These are phyloP conservation scores for Phymanthus crucifer DNA, from an alignment of 92 coral and sea anemone genomes.

Conservation along the genomic window DNA sequence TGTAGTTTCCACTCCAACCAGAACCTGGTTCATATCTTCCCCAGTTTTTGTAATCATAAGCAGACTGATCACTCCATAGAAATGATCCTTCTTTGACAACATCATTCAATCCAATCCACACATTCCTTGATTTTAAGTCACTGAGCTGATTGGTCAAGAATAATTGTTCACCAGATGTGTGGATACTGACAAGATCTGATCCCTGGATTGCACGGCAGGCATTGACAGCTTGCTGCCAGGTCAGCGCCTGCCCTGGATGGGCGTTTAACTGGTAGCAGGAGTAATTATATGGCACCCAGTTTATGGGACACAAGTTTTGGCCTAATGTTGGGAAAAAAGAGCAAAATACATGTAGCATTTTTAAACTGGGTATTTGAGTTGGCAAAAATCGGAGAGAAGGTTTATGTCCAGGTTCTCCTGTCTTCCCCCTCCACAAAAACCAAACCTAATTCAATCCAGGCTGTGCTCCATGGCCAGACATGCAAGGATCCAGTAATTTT, in stretches of 20 bases:
- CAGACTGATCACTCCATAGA: conserved; percentile 49
- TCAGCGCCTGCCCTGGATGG: conserved; percentile 52
- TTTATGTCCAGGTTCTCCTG: too few species aligned
- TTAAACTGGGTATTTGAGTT: neutral
- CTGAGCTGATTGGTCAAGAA: conserved; percentile 52
- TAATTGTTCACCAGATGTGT: conserved; percentile 62
- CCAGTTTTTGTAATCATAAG: conserved; percentile 44
- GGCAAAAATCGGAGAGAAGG: too few species aligned
- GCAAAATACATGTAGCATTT: neutral
- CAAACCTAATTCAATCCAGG: too few species aligned
- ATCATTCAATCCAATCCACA: conserved; percentile 53
- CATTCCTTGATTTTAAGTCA: conserved; percentile 42
- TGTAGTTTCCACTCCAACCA: conserved; percentile 4
- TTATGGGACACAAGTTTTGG: conserved; percentile 77
- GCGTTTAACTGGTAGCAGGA: conserved; percentile 87
- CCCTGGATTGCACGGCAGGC: conserved; percentile 65
- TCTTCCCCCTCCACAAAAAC: too few species aligned
- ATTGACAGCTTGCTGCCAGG: conserved; percentile 69
- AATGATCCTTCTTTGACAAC: conserved; percentile 23
- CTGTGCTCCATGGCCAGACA: too few species aligned
- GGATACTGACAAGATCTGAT: conserved; percentile 73
- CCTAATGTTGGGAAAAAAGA: conserved; percentile 42
- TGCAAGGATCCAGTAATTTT: too few species aligned
- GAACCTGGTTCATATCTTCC: conserved; percentile 33
- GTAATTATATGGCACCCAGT: conserved; percentile 80